A percentile compares a stretch with the other conserved stretches of the same genome.
phyloP scores from a whole-genome alignment of 2,797 vertebrate species.

The Artibeus lituratus region DNA sequence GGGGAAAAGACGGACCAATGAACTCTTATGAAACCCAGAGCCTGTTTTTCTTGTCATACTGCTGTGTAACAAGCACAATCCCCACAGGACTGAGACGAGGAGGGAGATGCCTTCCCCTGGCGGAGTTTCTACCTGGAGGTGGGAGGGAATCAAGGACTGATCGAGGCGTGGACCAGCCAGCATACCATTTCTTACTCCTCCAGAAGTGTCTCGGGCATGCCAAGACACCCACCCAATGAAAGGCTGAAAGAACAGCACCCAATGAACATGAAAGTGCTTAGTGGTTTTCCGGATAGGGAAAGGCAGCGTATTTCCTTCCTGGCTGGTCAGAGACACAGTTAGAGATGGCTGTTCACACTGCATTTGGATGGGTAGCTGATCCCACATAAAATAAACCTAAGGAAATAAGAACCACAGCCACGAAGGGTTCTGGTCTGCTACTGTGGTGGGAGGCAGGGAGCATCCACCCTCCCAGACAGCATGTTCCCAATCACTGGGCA shows the following conservation, averaged over 20 bases:
- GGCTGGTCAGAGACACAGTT: background rate
- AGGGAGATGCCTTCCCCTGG: background rate
- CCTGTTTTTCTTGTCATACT: slow-evolving; percentile 60
- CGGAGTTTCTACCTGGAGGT: slow-evolving; percentile 44
- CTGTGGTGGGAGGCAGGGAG: background rate
- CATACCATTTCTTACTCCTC: slow-evolving; percentile 4
- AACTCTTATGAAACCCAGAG: slow-evolving; percentile 48
- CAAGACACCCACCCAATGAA: background rate
- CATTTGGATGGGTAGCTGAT: background rate
- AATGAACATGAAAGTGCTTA: background rate
- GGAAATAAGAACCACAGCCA: slow-evolving; percentile 3
- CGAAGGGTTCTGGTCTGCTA: background rate
- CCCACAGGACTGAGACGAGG: slow-evolving; percentile 36
- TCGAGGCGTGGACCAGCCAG: slow-evolving; percentile 33
- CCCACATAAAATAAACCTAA: background rate
- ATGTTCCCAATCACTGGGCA: background rate
- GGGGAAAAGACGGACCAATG: background rate
- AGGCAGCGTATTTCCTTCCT: slow-evolving; percentile 4
- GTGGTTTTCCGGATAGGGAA: background rate
- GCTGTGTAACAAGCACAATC: slow-evolving; percentile 47
- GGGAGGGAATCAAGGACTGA: slow-evolving; percentile 1
- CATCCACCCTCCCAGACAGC: background rate
- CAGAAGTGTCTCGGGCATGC: slow-evolving; percentile 20
- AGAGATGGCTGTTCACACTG: background rate
- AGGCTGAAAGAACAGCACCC: slow-evolving; percentile 17